Percentiles rank a stretch among this genome's conserved stretches.
Conservation (phyloP, 2,797 vertebrate species). For the Gobio occitaniae region DNA sequence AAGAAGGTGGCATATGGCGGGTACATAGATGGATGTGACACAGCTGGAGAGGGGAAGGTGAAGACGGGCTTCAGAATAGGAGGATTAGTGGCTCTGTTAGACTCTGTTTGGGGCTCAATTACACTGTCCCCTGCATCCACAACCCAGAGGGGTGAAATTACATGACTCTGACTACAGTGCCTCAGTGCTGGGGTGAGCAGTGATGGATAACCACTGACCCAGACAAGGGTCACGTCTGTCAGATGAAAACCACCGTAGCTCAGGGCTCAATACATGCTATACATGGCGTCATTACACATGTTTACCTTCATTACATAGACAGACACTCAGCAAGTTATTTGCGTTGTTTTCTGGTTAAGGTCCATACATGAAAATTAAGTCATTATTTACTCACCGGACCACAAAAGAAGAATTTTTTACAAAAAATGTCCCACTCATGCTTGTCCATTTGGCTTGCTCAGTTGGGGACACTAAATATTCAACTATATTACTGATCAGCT, state of each 20-base stretch:
- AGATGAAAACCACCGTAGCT: background rate
- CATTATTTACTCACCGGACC: too few species aligned
- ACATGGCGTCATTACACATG: background rate
- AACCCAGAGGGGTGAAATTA: constrained; percentile 70
- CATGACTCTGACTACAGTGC: constrained; percentile 65
- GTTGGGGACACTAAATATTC: too few species aligned
- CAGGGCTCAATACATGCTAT: background rate
- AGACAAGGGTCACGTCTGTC: constrained; percentile 29
- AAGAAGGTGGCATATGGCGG: background rate
- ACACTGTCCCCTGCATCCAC: constrained; percentile 42
- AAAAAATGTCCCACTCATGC: background rate
- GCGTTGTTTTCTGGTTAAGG: background rate
- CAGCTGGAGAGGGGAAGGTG: constrained; percentile 50
- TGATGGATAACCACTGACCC: constrained; percentile 29
- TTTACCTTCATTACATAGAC: background rate
- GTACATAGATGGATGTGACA: constrained; percentile 55
- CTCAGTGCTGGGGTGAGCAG: constrained; percentile 26
- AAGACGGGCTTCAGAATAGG: background rate
- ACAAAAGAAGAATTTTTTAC: background rate
- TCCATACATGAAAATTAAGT: background rate
- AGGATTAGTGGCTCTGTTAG: constrained; percentile 18
- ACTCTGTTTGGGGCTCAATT: constrained; percentile 10
- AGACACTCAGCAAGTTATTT: background rate
- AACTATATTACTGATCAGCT: too few species aligned
- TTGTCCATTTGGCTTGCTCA: background rate